Conservation (phyloP, 2,797 vertebrate species). For the Merluccius polli region DNA sequence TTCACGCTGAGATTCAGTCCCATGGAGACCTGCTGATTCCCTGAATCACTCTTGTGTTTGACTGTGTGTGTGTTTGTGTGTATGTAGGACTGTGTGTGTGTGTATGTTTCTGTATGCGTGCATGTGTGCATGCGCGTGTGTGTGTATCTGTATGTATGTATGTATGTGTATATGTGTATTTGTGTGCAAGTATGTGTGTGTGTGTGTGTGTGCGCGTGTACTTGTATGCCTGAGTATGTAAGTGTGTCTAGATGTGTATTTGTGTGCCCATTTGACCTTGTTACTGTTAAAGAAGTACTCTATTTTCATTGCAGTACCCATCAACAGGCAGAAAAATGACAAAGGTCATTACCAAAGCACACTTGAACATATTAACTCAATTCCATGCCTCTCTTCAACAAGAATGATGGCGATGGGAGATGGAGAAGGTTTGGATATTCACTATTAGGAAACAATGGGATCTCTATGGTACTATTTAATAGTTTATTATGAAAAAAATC, state of each 20-base stretch:
- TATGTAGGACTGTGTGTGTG: too few relatives aligned
- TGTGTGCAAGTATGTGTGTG: too few relatives aligned
- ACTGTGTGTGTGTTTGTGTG: slow-evolving; percentile 16
- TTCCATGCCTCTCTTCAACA: slow-evolving; percentile 37
- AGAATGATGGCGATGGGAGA: slow-evolving; percentile 43
- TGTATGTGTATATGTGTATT: slow-evolving; percentile 14
- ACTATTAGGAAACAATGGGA: slow-evolving; percentile 15
- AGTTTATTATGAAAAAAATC: not conserved
- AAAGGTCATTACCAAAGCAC: slow-evolving; percentile 55
- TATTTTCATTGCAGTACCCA: slow-evolving; percentile 51
- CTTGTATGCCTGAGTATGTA: not conserved
- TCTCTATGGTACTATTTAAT: not conserved
- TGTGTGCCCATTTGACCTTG: slow-evolving; percentile 53
- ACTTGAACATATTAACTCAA: slow-evolving; percentile 55
- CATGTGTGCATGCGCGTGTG: not conserved
- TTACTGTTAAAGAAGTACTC: slow-evolving; percentile 54
- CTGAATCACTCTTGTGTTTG: slow-evolving; percentile 38
- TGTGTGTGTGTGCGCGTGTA: not conserved
- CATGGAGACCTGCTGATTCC: slow-evolving; percentile 58
- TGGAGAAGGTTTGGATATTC: slow-evolving; percentile 37
- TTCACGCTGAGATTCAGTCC: slow-evolving; percentile 58
- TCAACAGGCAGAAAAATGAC: slow-evolving; percentile 40
- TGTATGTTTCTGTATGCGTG: slow-evolving; percentile 8
- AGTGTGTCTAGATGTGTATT: not conserved
- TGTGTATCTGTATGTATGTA: slow-evolving; percentile 16